Conservation (phyloP, 2,113 vertebrate species). For the Rafetus swinhoei region DNA sequence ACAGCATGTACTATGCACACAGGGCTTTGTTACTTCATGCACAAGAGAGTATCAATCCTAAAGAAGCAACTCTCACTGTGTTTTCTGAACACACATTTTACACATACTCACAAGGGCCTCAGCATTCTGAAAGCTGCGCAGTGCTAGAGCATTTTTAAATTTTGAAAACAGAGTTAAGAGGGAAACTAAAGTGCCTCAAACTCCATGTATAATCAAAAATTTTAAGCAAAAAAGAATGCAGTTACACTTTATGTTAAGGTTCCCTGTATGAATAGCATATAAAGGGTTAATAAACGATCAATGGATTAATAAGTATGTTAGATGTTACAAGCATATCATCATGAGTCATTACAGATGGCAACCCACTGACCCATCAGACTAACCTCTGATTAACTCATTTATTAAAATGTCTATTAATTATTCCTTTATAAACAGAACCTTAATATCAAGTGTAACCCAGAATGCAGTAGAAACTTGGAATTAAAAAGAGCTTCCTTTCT, state of each 20-base stretch:
- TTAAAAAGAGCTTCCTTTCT: not conserved
- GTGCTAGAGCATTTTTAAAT: not conserved
- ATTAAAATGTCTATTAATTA: not conserved
- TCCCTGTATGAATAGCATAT: too few species aligned
- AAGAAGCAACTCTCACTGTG: not conserved
- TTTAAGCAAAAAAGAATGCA: not conserved
- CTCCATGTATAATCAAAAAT: not conserved
- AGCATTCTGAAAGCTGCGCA: not conserved
- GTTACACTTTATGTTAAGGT: not conserved
- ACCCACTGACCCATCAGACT: not conserved
- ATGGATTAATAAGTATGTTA: not conserved
- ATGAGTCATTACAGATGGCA: not conserved
- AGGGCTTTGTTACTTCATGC: fast-evolving
- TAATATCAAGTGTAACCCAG: not conserved
- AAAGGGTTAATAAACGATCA: not conserved
- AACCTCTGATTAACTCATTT: not conserved
- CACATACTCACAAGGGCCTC: not conserved
- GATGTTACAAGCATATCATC: not conserved
- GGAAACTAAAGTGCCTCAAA: not conserved
- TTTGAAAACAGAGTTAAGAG: not conserved
- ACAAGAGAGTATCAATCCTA: not conserved
- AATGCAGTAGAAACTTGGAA: not conserved
- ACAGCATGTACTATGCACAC: fast-evolving
- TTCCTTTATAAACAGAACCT: not conserved
- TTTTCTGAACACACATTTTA: not conserved